Conservation (phyloP, 1,140 invertebrate species). For the Diuraphis noxia region DNA sequence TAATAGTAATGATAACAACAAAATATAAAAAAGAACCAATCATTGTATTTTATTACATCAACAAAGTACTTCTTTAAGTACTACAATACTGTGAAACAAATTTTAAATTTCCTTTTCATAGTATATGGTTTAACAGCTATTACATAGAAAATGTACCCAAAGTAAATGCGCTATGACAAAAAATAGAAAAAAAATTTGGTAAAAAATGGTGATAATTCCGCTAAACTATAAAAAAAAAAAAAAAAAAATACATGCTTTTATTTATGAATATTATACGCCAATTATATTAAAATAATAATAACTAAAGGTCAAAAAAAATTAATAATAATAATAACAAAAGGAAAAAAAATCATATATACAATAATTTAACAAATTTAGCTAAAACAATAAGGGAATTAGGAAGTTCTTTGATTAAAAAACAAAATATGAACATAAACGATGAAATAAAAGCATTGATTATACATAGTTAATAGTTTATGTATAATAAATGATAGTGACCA, state of each 20-base stretch:
- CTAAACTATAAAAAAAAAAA: too few species aligned
- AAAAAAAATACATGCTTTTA: constrained; percentile 37
- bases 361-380: constrained; percentile 52
- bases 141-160: constrained; percentile 53
- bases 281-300: constrained; percentile 36
- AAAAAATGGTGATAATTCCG: too few species aligned
- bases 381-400: constrained; percentile 51
- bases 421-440: constrained; percentile 39
- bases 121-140: constrained; percentile 40
- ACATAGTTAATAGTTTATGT: neutral
- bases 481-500: constrained; percentile 29
- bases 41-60: constrained; percentile 50
- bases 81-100: constrained; percentile 49
- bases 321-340: constrained; percentile 49
- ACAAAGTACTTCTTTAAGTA: constrained; percentile 48
- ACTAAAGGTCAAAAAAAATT: constrained; percentile 46
- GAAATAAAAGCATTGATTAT: constrained; percentile 7
- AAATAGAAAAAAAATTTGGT: too few species aligned
- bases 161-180: constrained; percentile 46
- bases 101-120: constrained; percentile 15
- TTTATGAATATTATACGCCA: constrained; percentile 46
- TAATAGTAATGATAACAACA: neutral
- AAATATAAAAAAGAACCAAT: constrained; percentile 50
- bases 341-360: constrained; percentile 53
- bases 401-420: constrained; percentile 52